Base-by-base conservation (phyloP, 2,113 vertebrate species). In the Asarcornis scutulata region DNA sequence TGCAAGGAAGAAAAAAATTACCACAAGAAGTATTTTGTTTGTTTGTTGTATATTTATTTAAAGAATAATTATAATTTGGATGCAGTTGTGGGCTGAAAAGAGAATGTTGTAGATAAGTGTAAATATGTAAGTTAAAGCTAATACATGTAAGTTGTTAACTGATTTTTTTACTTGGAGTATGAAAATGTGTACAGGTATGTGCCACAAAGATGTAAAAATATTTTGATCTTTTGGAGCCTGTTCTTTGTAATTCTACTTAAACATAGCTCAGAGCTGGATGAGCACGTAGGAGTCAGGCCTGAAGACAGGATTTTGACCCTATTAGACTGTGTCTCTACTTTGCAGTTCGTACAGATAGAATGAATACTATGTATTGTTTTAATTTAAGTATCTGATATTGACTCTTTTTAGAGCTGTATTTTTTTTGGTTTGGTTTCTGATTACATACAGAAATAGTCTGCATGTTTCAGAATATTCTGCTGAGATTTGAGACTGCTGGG, bases 351-450 rank as follows among this genome's bases (percentile, higher is more conserved):
- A 83, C 91, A 96, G 93, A 85, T 82, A 91, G 82, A 96, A 96
- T 97, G 56, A 98, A 98, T 98, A 98, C 97, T 97, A 75, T 98
- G 98, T 98, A 98, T 98, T 98, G 97, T 78, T 92, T 95, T 92
- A 85, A 79, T 91, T 73, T 58, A 76, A 92, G 44, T 18, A 55
- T 79, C 36, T 75, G 40, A 34, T 90, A 68, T 34, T 80, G 48
- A 82, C 86, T 95, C 86, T 95, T 18, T 92, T 82, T 48, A 93
- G 93, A 96, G 88, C 79, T 93, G 7, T 89, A 13, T 77, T 62
- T 86, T 91, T 91, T 80, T 48, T 48, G 22, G 34, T 26, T 86
- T 83, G 86, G 29, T 81, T 89, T 95, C 89, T 95, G 48, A 58
- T 88, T 75, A 62, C 64, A n/a, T 79, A 68, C 84, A 69, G 81